Evolutionary conservation across 1,140 invertebrate species (phyloP).

Genomic region (Aphaenogaster rudis): DNA sequence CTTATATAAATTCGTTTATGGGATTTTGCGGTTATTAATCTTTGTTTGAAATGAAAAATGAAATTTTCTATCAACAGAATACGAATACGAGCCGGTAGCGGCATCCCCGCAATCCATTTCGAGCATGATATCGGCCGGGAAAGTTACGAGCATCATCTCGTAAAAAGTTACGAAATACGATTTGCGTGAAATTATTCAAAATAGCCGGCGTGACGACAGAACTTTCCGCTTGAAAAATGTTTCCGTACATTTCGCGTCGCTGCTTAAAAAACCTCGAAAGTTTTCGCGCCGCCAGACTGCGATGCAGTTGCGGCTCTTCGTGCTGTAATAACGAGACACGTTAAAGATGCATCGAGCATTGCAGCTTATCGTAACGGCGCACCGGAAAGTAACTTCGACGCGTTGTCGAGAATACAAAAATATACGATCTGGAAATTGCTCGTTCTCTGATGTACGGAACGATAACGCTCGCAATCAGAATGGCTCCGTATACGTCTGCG

Average conservation of each 20-base stretch:
- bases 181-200: slow-evolving; percentile 60
- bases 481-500: slow-evolving; percentile 11
- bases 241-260: slow-evolving; percentile 8
- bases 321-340: neutral
- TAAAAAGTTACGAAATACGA: slow-evolving; percentile 41
- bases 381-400: neutral
- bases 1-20: neutral
- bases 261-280: slow-evolving; percentile 2
- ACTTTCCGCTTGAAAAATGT: slow-evolving; percentile 52
- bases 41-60: slow-evolving; percentile 1
- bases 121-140: slow-evolving; percentile 1
- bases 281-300: neutral
- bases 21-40: neutral
- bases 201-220: slow-evolving; percentile 11
- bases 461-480: slow-evolving; percentile 42
- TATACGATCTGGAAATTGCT: slow-evolving; percentile 11
- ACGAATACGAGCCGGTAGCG: neutral
- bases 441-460: slow-evolving; percentile 21
- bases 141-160: slow-evolving; percentile 25
- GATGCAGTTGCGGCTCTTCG: neutral
- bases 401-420: slow-evolving; percentile 20
- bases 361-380: neutral
- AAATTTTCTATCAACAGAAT: neutral
- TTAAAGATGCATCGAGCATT: slow-evolving; percentile 29
- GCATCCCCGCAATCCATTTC: slow-evolving; percentile 22